A percentile compares a stretch with the other conserved stretches of the same genome.
phyloP scores from a whole-genome alignment of 2,888 invertebrate species.

The Drosophila dives region DNA sequence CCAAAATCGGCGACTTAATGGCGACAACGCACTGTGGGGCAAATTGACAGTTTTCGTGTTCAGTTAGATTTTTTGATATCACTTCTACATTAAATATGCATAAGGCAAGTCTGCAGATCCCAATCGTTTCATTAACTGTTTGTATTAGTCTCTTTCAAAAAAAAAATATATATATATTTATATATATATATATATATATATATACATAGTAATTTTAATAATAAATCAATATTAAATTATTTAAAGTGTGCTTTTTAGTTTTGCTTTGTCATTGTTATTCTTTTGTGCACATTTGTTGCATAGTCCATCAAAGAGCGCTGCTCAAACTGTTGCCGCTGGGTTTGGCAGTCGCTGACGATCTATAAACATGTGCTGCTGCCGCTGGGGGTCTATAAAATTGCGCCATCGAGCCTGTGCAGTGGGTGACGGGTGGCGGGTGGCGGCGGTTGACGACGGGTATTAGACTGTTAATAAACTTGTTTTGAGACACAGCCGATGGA shows the following conservation, averaged over 20 bases:
- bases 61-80: background rate
- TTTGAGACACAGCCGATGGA: conserved; percentile 50
- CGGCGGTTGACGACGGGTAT: conserved; percentile 12
- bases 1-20: conserved; percentile 57
- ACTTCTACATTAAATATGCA: background rate
- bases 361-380: conserved; percentile 25
- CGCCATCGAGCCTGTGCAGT: background rate
- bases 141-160: background rate
- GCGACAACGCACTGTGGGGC: conserved; percentile 40
- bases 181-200: too few relatives aligned
- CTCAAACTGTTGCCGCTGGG: conserved; percentile 37
- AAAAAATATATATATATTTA: background rate
- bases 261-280: too few relatives aligned
- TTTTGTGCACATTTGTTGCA: background rate
- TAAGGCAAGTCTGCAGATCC: background rate
- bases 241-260: background rate
- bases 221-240: background rate
- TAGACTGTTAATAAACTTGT: conserved; percentile 72
- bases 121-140: too few relatives aligned
- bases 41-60: background rate
- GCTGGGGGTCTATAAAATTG: conserved; percentile 33
- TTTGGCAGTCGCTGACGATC: conserved; percentile 31
- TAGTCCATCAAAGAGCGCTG: conserved; percentile 23
- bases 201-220: background rate
- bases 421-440: background rate